Percentiles rank a stretch among this genome's conserved stretches.
Evolutionary conservation across 2,797 vertebrate genomes (phyloP).

Genomic region (Scolopax rusticola): DNA sequence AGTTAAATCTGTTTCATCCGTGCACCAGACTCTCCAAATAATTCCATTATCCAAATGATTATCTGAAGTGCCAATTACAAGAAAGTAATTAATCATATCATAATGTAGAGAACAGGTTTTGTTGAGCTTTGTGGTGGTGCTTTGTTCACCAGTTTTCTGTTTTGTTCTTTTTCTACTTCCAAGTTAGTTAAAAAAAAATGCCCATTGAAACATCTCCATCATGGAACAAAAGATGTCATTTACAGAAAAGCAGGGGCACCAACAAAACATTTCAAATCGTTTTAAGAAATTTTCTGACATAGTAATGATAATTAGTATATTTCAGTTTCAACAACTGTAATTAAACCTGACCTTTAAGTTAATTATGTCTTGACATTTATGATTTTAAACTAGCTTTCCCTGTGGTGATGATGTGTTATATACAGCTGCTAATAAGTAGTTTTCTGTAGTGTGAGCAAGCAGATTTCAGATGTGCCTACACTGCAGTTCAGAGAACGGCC

Average conservation of each 20-base stretch:
- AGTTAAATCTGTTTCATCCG: constrained; percentile 64
- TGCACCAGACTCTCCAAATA: constrained; percentile 45
- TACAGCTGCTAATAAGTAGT: constrained; percentile 74
- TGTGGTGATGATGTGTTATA: constrained; percentile 72
- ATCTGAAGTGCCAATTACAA: constrained; percentile 72
- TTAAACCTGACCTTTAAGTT: constrained; percentile 86
- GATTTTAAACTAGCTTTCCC: constrained; percentile 80
- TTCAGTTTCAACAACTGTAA: constrained; percentile 84
- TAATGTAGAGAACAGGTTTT: constrained; percentile 27
- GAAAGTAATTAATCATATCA: constrained; percentile 76
- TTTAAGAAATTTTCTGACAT: constrained; percentile 78
- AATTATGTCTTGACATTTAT: constrained; percentile 86
- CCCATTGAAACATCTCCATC: background rate
- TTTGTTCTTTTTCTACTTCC: constrained; percentile 52
- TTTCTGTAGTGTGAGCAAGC: constrained; percentile 68
- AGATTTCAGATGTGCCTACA: constrained; percentile 52
- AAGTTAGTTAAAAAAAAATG: constrained; percentile 18
- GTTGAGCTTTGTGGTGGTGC: background rate
- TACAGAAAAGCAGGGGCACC: constrained; percentile 38
- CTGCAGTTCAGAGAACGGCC: constrained; percentile 9
- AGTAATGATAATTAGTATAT: constrained; percentile 77
- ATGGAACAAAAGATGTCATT: constrained; percentile 60
- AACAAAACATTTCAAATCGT: constrained; percentile 73
- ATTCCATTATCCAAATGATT: constrained; percentile 70
- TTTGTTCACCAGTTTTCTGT: constrained; percentile 28